Percentiles rank a stretch among this genome's conserved stretches.
Evolutionary conservation across 1,140 invertebrate genomes (phyloP).

Genomic region (Akabosia matsudoensis): DNA sequence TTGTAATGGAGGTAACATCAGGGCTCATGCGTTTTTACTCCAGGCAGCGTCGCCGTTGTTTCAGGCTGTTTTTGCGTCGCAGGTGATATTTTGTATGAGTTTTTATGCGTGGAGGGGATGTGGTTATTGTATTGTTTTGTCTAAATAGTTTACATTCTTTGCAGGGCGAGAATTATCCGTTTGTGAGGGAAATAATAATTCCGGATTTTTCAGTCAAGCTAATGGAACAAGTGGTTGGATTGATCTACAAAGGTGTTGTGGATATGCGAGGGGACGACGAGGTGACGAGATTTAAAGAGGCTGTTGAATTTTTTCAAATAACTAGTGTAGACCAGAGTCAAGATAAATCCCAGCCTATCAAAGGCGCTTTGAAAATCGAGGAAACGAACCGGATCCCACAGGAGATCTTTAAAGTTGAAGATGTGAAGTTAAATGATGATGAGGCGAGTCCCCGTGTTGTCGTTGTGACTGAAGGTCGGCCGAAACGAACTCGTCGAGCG

Average conservation of each 20-base stretch:
- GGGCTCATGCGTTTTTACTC: background rate
- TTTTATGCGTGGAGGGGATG: background rate
- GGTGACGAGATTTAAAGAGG: background rate
- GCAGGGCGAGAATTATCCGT: conserved; percentile 13
- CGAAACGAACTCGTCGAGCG: background rate
- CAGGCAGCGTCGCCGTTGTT: background rate
- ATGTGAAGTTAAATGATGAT: background rate
- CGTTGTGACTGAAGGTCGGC: too few species aligned
- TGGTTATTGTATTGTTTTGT: background rate
- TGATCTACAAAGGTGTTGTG: conserved; percentile 6
- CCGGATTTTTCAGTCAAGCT: background rate
- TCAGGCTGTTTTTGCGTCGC: background rate
- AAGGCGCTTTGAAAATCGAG: background rate
- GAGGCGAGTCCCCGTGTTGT: too few species aligned
- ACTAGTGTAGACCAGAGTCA: background rate
- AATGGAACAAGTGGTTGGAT: background rate
- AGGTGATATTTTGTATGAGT: background rate
- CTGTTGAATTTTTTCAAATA: background rate
- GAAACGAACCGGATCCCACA: background rate
- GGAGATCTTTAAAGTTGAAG: background rate
- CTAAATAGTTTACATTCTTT: background rate
- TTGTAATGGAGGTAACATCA: background rate
- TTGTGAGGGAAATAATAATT: background rate
- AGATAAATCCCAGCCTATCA: background rate
- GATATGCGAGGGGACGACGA: background rate